These are phyloP conservation scores for Macquaria ambigua DNA, from an alignment of 2,113 vertebrate species.

Conservation along the genomic window DNA sequence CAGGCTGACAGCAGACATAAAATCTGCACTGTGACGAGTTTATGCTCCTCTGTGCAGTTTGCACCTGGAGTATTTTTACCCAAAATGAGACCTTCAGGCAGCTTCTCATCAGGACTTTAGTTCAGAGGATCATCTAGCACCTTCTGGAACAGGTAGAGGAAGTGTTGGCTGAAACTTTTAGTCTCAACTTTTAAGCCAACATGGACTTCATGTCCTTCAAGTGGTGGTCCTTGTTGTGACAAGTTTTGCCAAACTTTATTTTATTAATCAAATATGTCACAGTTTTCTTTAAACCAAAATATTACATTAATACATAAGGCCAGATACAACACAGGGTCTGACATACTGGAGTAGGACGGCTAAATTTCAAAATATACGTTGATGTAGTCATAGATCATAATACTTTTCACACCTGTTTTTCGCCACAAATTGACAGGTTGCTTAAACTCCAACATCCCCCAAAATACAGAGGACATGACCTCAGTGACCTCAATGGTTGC, in stretches of 20 bases:
- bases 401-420: conserved; percentile 1
- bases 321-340: neutral
- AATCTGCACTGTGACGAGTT: conserved; percentile 21
- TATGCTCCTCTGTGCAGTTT: conserved; percentile 18
- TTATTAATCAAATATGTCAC: neutral
- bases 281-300: neutral
- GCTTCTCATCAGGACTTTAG: conserved; percentile 8
- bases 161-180: neutral
- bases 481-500: neutral
- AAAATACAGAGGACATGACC: neutral
- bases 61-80: neutral
- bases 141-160: neutral
- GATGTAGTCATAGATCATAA: neutral
- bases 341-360: neutral
- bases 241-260: neutral
- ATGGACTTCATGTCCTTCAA: neutral
- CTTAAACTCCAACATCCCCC: neutral
- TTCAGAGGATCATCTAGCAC: neutral
- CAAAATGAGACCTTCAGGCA: conserved; percentile 3
- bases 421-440: neutral
- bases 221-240: neutral
- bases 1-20: conserved; percentile 29
- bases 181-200: neutral
- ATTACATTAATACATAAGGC: neutral
- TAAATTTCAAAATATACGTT: neutral